A percentile compares a stretch with the other conserved stretches of the same genome.
Evolutionary conservation across 1,140 invertebrate genomes (phyloP).

Genomic region (Aphelenchoides besseyi): DNA sequence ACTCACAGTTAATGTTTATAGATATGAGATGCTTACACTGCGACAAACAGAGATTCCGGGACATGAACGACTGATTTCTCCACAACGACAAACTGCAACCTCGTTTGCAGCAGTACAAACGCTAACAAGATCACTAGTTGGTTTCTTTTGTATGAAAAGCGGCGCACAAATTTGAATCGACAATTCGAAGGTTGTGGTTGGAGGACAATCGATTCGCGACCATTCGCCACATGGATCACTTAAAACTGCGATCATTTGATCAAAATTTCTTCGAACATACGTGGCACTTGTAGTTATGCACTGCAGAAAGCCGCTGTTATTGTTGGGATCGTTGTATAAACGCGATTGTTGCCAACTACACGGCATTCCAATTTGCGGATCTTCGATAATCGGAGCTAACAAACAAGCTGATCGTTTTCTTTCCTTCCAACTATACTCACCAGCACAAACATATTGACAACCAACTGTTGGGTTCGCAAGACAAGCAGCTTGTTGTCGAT

Average conservation of each 20-base stretch:
- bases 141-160: slow-evolving; percentile 11
- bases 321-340: slow-evolving; percentile 39
- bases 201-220: slow-evolving; percentile 46
- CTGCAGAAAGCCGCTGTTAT: slow-evolving; percentile 45
- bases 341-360: slow-evolving; percentile 50
- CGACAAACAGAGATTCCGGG: slow-evolving; percentile 23
- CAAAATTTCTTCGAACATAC: slow-evolving; percentile 30
- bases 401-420: background rate
- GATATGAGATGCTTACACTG: slow-evolving; percentile 11
- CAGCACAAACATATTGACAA: slow-evolving; percentile 29
- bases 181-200: slow-evolving; percentile 42
- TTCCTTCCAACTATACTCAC: too few relatives aligned
- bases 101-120: slow-evolving; percentile 2
- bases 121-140: background rate
- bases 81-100: slow-evolving; percentile 17
- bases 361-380: slow-evolving; percentile 31
- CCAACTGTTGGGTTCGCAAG: slow-evolving; percentile 33
- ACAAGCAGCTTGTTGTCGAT: slow-evolving; percentile 49
- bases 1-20: background rate
- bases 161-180: slow-evolving; percentile 45
- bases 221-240: slow-evolving; percentile 55
- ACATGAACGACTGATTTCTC: background rate
- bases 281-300: slow-evolving; percentile 34
- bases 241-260: slow-evolving; percentile 21
- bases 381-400: slow-evolving; percentile 27